phyloP scores from a whole-genome alignment of 2,113 vertebrate genomes.

The Xerus inauris region DNA sequence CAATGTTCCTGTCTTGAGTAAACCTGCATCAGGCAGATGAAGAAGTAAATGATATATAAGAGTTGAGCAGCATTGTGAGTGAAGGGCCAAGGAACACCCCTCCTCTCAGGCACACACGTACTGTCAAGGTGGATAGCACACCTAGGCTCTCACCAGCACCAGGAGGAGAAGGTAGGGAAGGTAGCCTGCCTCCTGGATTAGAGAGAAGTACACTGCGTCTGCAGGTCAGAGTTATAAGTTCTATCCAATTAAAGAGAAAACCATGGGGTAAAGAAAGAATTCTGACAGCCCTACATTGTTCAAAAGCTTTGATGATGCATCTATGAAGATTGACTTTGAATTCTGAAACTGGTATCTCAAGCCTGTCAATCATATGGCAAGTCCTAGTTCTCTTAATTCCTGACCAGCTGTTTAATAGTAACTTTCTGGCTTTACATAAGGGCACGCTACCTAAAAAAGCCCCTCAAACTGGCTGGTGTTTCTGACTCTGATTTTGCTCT shows the following conservation, averaged over 20 bases:
- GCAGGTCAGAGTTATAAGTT: background rate
- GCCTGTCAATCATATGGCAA: background rate
- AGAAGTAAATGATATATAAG: background rate
- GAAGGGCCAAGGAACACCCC: background rate
- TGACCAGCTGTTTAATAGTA: background rate
- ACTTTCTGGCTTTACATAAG: background rate
- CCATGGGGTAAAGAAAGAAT: background rate
- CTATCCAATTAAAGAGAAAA: background rate
- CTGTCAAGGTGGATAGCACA: background rate
- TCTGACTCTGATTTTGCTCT: background rate
- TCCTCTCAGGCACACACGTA: background rate
- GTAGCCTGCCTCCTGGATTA: background rate
- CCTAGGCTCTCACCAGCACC: background rate
- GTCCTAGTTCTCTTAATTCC: background rate
- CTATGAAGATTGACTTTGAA: background rate
- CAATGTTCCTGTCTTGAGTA: background rate
- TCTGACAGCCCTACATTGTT: background rate
- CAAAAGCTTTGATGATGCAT: background rate
- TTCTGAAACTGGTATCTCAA: background rate
- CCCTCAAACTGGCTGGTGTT: background rate
- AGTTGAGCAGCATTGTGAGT: background rate
- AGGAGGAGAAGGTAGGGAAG: background rate
- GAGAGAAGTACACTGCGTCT: background rate
- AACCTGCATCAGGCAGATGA: background rate
- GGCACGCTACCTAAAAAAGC: rapidly evolving